phyloP scores from a whole-genome alignment of 2,888 invertebrate genomes.

The Pandemis corylana region DNA sequence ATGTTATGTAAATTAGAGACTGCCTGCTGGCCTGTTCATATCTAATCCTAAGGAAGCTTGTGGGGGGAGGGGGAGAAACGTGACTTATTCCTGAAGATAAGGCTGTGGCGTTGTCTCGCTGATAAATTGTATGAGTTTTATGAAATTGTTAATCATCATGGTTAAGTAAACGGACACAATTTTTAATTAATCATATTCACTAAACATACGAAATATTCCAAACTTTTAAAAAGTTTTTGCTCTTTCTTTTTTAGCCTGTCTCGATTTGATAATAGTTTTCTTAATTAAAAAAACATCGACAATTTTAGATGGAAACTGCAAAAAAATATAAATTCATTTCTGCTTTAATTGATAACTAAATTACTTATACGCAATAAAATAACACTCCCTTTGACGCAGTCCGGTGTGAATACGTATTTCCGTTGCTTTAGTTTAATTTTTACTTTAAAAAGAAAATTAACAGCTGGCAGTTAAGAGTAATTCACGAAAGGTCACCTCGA shows the following conservation, averaged over 20 bases:
- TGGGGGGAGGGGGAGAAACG: constrained; percentile 63
- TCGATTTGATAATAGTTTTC: too few relatives aligned
- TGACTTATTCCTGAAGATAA: constrained; percentile 74
- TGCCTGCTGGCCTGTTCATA: constrained; percentile 49
- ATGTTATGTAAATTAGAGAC: constrained; percentile 81
- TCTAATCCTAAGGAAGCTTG: constrained; percentile 71
- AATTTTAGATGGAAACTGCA: too few relatives aligned
- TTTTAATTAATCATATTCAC: background rate
- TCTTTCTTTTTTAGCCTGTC: too few relatives aligned
- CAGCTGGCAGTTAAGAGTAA: constrained; percentile 23
- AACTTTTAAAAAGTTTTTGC: background rate
- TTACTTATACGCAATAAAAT: too few relatives aligned
- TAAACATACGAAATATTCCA: too few relatives aligned
- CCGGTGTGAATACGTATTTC: background rate
- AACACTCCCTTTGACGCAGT: too few relatives aligned
- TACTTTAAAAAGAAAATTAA: constrained; percentile 8
- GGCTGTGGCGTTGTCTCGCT: constrained; percentile 65
- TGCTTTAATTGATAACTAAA: too few relatives aligned
- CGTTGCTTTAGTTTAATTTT: background rate
- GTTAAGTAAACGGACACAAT: background rate
- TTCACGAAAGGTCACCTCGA: constrained; percentile 56
- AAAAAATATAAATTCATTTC: too few relatives aligned
- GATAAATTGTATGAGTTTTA: constrained; percentile 56
- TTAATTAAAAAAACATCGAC: too few relatives aligned
- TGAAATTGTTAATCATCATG: constrained; percentile 1